Evolutionary conservation across 1,140 invertebrate species (phyloP).

Genomic region (Drosophila eugracilis): DNA sequence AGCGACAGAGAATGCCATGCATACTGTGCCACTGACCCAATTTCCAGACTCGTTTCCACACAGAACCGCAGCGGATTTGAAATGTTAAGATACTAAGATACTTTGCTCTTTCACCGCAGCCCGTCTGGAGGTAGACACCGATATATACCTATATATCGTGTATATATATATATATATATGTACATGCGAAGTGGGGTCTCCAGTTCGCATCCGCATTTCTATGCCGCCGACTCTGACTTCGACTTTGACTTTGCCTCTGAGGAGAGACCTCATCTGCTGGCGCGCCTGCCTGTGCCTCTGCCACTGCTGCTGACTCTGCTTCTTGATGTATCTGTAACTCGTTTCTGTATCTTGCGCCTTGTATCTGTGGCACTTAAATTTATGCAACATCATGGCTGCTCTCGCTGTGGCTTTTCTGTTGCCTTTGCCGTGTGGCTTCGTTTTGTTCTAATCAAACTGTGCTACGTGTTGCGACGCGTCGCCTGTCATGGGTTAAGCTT

Average conservation of each 20-base stretch:
- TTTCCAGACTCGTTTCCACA: conserved; percentile 74
- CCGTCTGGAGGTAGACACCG: conserved; percentile 51
- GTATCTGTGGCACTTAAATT: conserved; percentile 80
- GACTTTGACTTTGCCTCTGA: conserved; percentile 18
- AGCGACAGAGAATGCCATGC: conserved; percentile 68
- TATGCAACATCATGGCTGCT: conserved; percentile 77
- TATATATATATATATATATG: conserved; percentile 33
- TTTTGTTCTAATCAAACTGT: conserved; percentile 79
- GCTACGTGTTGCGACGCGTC: conserved; percentile 52
- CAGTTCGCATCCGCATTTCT: conserved; percentile 78
- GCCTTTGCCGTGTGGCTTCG: conserved; percentile 42
- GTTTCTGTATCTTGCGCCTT: conserved; percentile 76
- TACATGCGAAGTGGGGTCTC: conserved; percentile 47
- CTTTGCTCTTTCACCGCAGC: conserved; percentile 79
- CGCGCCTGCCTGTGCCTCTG: conserved; percentile 45
- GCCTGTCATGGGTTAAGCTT: conserved; percentile 63
- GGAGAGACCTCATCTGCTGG: conserved; percentile 53
- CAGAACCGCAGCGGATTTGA: conserved; percentile 72
- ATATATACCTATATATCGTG: conserved; percentile 23
- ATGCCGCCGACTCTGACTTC: conserved; percentile 47
- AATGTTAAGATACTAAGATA: conserved; percentile 78
- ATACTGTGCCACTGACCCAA: conserved; percentile 84
- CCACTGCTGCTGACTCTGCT: too few relatives aligned
- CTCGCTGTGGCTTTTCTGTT: conserved; percentile 7
- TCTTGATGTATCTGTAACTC: conserved; percentile 75